Conservation (phyloP, 1,140 invertebrate genomes). For the Liolophura sinensis region DNA sequence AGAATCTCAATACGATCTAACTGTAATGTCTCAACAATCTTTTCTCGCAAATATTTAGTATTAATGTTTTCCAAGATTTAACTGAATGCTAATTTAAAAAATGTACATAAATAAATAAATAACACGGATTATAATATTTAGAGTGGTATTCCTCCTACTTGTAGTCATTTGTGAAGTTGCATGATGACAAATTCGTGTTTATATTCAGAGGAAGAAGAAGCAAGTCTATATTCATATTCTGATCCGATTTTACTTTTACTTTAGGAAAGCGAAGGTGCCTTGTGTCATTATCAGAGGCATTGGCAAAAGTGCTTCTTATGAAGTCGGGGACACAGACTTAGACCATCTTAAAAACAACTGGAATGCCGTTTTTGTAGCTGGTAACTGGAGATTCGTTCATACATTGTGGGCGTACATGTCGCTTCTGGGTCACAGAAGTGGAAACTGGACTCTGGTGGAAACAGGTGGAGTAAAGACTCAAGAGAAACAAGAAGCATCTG, state of each 20-base stretch:
- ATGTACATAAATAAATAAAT: no score
- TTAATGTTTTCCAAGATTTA: no score
- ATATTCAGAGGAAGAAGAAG: no score
- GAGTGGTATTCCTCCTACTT: no score
- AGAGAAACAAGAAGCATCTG: conserved; percentile 9
- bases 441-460: conserved; percentile 21
- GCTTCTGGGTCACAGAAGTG: conserved; percentile 16
- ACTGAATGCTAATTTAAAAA: no score
- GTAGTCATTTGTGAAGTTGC: no score
- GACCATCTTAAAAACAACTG: conserved; percentile 71
- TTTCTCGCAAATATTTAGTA: no score
- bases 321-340: conserved; percentile 75
- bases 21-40: no score
- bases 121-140: no score
- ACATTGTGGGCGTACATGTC: conserved; percentile 23
- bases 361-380: conserved; percentile 30
- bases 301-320: conserved; percentile 95
- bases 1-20: no score
- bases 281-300: conserved; percentile 98
- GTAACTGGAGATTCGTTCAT: conserved; percentile 30
- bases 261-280: conserved; percentile 91
- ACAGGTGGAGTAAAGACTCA: conserved; percentile 9
- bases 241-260: conserved; percentile 31
- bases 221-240: no score
- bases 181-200: no score